Evolutionary conservation across 2,797 vertebrate species (phyloP).

Genomic region (Ataeniobius toweri): DNA sequence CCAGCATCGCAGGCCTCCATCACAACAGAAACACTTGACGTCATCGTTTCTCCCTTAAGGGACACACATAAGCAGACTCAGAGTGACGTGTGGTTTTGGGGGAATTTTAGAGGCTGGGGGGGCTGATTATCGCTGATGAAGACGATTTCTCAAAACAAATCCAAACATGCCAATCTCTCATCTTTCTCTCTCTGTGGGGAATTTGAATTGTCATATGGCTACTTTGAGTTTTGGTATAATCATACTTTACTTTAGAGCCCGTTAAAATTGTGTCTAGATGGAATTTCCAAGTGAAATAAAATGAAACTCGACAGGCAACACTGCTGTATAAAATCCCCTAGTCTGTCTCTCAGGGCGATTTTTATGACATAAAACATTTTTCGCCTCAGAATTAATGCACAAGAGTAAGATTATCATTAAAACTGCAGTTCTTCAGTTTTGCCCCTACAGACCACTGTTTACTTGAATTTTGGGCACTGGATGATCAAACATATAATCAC

Average conservation of each 20-base stretch:
- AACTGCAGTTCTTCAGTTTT: background rate
- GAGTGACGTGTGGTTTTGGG: background rate
- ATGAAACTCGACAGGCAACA: background rate
- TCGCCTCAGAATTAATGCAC: background rate
- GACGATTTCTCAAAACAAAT: background rate
- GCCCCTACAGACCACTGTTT: background rate
- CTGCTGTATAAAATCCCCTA: background rate
- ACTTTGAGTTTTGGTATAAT: background rate
- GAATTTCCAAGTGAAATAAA: slow-evolving; percentile 20
- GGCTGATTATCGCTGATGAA: background rate
- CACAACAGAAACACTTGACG: slow-evolving; percentile 98
- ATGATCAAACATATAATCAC: background rate
- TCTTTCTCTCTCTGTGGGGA: background rate
- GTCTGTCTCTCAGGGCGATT: background rate
- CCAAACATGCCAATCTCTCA: background rate
- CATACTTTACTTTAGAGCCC: background rate
- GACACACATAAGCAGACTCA: slow-evolving; percentile 17
- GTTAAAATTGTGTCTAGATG: background rate
- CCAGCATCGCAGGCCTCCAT: slow-evolving; percentile 98
- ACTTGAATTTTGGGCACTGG: background rate
- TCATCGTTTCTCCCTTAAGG: slow-evolving; percentile 92
- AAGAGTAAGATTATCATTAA: background rate
- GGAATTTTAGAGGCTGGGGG: background rate
- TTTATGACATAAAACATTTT: background rate
- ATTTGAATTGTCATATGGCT: background rate